Evolutionary conservation across 2,888 invertebrate genomes (phyloP), one percentile per base, ranked within the genome.

Genomic region (Chrysolina oricalcia): DNA sequence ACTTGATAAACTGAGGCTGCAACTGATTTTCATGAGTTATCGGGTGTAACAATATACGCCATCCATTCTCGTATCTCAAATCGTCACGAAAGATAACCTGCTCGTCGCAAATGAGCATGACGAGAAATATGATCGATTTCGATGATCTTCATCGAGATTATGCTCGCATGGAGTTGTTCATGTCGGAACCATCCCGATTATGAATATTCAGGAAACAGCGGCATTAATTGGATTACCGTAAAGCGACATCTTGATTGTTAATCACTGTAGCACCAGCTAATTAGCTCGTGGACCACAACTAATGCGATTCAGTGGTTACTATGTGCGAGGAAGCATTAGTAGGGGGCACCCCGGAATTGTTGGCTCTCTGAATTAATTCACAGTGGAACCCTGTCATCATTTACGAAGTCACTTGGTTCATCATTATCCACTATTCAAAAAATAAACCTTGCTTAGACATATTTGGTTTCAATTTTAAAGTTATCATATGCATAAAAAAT

Each of bases 201-300:
- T 13, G 27, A 68, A 68, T 53, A 21, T 50, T 41, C 35, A 53
- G 53, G 35, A 53, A 53, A 53, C 67, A 68, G 40, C 53, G 6
- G 53, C n/a, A 68, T 68, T 50, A 53, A 53, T 68, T 40, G 48
- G 67, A 68, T 68, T 53, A 68, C 6, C 59, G 59, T 59, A 15
- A 8, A 53, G 35, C 40, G 50, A 53, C 67, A 68, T 68, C 67
- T 53, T 53, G 67, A 40, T 68, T 53, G 67, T 68, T 40, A 68
- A 68, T 68, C 67, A 53, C 9, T 41, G 50, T 53, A 50, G 21
- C 67, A 53, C 19, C 53, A 68, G 50, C 48, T 50, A 40, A 53
- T 68, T 53, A 68, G 53, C 53, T 53, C 35, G 67, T 68, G 41
- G 27, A 59, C 15, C 11, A n/a, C 59, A 1, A 59, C 59, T 59